A percentile compares a stretch with the other conserved stretches of the same genome.
Evolutionary conservation across 2,888 invertebrate species (phyloP).

Genomic region (Erpobdella octoculata): DNA sequence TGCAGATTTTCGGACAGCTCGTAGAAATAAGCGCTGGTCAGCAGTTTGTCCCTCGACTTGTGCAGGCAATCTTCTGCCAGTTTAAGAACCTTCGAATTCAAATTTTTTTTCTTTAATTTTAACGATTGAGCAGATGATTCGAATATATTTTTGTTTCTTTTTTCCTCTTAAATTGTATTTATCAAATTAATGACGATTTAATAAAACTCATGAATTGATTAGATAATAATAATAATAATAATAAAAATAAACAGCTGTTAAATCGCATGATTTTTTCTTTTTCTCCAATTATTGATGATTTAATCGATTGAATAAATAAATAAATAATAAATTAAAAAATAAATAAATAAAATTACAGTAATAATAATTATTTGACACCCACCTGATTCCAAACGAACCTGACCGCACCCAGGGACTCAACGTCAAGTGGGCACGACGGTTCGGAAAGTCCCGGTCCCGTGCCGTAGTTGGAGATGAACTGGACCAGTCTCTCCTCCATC

Average conservation of each 20-base stretch:
- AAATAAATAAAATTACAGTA: neutral
- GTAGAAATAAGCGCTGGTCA: constrained; percentile 92
- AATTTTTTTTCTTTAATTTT: neutral
- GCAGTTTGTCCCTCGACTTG: constrained; percentile 86
- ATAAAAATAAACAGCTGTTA: no score
- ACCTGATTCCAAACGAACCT: constrained; percentile 71
- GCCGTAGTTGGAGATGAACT: constrained; percentile 61
- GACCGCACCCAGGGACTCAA: constrained; percentile 63
- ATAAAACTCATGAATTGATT: neutral
- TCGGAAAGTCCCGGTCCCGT: neutral
- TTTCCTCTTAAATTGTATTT: no score
- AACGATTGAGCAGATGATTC: no score
- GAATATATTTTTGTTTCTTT: no score
- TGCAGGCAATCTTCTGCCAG: constrained; percentile 91
- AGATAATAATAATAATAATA: neutral
- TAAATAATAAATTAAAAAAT: neutral
- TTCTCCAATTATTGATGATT: no score
- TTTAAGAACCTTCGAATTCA: constrained; percentile 67
- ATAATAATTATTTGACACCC: neutral
- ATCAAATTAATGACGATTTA: neutral
- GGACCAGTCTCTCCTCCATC: constrained; percentile 83
- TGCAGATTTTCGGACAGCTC: constrained; percentile 96
- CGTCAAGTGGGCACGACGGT: constrained; percentile 29
- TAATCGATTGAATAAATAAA: neutral
- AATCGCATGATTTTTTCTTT: no score